phyloP scores from a whole-genome alignment of 1,140 invertebrate species.

The Bactericera cockerelli region DNA sequence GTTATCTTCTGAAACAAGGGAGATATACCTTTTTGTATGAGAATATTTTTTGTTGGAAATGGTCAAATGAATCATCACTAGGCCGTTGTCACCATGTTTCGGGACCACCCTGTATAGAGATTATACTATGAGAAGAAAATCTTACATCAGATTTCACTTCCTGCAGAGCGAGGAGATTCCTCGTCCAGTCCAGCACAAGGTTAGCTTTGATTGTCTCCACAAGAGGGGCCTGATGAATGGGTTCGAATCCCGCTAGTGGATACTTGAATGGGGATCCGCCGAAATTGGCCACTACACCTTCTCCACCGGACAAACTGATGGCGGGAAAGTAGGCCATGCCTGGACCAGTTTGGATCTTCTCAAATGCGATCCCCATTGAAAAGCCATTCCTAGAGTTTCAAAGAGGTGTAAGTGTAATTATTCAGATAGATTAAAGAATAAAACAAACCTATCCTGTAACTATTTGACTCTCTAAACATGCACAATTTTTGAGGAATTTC shows the following conservation, averaged over 20 bases:
- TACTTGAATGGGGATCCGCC: conserved; percentile 53
- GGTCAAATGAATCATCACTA: too few species aligned
- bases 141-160: too few species aligned
- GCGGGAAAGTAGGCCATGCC: conserved; percentile 63
- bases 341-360: conserved; percentile 46
- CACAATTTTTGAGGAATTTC: too few species aligned
- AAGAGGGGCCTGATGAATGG: conserved; percentile 45
- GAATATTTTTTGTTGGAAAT: too few species aligned
- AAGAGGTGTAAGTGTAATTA: conserved; percentile 10
- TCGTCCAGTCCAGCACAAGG: background rate
- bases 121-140: too few species aligned
- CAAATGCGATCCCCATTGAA: conserved; percentile 55
- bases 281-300: conserved; percentile 65
- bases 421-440: background rate
- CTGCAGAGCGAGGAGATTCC: background rate
- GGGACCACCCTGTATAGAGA: too few species aligned
- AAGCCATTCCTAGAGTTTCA: conserved; percentile 59
- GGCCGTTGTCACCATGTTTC: too few species aligned
- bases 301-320: conserved; percentile 54
- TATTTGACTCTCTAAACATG: too few species aligned
- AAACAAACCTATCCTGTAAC: background rate
- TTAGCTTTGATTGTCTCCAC: background rate
- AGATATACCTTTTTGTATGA: too few species aligned
- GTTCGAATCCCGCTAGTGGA: conserved; percentile 47
- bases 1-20: too few species aligned